Evolutionary conservation across 92 coral and sea anemone genomes (phyloP), one percentile per base, ranked within the genome.

Genomic region (Virgularia gustaviana): DNA sequence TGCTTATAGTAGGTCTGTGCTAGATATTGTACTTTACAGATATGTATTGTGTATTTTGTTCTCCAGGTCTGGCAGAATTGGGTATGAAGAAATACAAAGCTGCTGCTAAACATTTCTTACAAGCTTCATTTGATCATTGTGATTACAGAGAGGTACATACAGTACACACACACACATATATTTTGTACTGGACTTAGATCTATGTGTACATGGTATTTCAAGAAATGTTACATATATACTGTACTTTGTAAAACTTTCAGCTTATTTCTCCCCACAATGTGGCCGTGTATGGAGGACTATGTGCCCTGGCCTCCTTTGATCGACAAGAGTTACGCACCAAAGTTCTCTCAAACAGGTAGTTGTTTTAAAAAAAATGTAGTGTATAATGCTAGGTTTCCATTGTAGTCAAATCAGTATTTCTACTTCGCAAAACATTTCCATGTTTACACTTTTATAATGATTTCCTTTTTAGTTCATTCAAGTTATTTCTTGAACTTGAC

Each of bases 291-390:
- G 98, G 98, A 23, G 98, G 98, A 27, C 83, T 92, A 12, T 92
- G 98, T 71, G 98, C 98, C 3, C 64, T 92, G 37, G 98, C 98
- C 24, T 84, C 96, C 0, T 92, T 92, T 76, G 98, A 92, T 72
- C 79, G 98, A 49, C 96, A 89, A 66, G 98, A 92, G 70, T 70
- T 92, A 3, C 96, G 90, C 63, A 90, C 88, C 71, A 92, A 92
- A 45, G 98, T 92, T 42, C 73, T 92, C 33, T 89, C 96, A 11
- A 91, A 90, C 94, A 91, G 95, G 97, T 88, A 58, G 7, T 16
- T 58, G 47, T n/a, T 9, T 9, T 41, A 41, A 41, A 41, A 9
- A 41, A 9, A 9, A 9, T 41, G n/a, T 41, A 41, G 9, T 41
- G n/a, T 9, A n/a, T 9, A n/a, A 9, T 41, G n/a, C 47, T 41